phyloP scores from a whole-genome alignment of 2,113 vertebrate genomes.

The Paradoxurus hermaphroditus region DNA sequence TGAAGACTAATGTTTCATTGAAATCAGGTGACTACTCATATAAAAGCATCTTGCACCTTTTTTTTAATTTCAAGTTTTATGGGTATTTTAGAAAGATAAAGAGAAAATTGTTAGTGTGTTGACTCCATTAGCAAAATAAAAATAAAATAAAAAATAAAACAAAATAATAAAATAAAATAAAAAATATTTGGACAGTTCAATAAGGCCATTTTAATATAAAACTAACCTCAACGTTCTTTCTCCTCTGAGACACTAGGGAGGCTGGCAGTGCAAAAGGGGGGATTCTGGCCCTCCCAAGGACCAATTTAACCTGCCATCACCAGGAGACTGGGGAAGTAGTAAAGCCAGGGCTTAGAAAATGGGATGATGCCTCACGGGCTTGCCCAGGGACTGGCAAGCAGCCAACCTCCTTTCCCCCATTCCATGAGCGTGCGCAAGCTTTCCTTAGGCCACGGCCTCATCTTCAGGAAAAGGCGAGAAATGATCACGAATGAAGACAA shows the following conservation, averaged over 20 bases:
- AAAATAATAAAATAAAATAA: background rate
- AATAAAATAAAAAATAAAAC: no score
- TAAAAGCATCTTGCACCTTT: background rate
- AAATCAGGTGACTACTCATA: background rate
- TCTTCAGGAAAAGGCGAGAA: background rate
- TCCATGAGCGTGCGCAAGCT: background rate
- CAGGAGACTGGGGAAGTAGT: background rate
- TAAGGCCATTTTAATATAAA: background rate
- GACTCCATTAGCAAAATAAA: background rate
- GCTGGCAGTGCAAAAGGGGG: background rate
- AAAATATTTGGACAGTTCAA: background rate
- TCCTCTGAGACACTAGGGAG: background rate
- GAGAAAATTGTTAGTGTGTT: background rate
- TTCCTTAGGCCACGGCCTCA: background rate
- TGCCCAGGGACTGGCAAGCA: background rate
- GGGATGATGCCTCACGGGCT: background rate
- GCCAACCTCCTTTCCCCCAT: background rate
- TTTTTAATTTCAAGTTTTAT: slow-evolving; percentile 3
- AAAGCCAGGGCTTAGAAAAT: background rate
- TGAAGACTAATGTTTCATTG: background rate
- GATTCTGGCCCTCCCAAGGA: background rate
- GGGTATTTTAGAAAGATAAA: background rate
- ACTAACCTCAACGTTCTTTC: background rate
- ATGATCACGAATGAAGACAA: background rate
- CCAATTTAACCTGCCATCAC: background rate